phyloP scores from a whole-genome alignment of 2,113 vertebrate species.

The Thinocorus orbignyianus region DNA sequence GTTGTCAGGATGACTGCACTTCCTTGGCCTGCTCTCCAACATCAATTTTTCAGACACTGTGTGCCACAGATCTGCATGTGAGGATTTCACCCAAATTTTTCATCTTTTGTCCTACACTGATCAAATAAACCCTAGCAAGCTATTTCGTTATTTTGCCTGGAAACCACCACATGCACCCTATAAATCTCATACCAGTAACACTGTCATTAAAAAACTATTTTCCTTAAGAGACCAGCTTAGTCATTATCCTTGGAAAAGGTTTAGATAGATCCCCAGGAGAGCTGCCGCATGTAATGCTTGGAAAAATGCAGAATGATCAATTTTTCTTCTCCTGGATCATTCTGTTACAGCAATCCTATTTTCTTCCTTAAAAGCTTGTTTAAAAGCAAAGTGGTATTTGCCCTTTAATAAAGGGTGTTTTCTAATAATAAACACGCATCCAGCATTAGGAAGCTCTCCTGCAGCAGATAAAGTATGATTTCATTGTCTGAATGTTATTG shows the following conservation, averaged over 20 bases:
- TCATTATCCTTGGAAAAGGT: slow-evolving; percentile 1
- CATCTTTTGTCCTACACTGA: background rate
- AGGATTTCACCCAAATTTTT: background rate
- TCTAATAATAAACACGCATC: background rate
- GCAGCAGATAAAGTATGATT: background rate
- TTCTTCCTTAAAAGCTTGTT: background rate
- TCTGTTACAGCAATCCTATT: background rate
- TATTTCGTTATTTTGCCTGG: background rate
- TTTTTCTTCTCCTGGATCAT: slow-evolving; percentile 5
- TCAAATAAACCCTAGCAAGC: background rate
- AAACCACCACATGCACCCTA: background rate
- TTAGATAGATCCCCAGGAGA: slow-evolving; percentile 17
- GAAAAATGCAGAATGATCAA: slow-evolving; percentile 26
- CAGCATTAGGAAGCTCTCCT: background rate
- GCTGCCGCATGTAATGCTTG: background rate
- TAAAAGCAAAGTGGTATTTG: background rate
- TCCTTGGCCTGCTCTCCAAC: background rate
- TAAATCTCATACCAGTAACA: fast-evolving
- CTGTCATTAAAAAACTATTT: background rate
- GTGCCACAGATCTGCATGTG: background rate
- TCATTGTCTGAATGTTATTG: background rate
- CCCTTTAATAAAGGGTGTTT: background rate
- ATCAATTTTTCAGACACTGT: fast-evolving
- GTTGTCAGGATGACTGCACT: background rate
- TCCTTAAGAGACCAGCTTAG: background rate